Percentiles rank a stretch among this genome's conserved stretches.
These are phyloP conservation scores for Meandrina meandrites DNA, from an alignment of 92 coral and sea anemone genomes.

Conservation along the genomic window DNA sequence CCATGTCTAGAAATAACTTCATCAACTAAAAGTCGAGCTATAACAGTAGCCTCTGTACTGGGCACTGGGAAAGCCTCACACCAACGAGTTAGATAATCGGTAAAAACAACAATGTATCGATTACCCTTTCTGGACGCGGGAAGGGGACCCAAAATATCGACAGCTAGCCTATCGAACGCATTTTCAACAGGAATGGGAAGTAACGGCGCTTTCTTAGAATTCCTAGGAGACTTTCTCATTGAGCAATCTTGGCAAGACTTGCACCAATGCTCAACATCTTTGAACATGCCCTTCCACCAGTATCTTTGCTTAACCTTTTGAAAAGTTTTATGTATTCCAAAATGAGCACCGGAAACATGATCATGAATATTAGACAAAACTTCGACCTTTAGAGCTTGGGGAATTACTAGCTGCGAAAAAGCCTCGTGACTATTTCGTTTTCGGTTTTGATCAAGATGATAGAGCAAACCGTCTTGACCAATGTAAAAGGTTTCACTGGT, in stretches of 20 bases:
- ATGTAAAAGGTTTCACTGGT: conserved; percentile 26
- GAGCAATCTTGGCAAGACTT: conserved; percentile 50
- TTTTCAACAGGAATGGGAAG: no score
- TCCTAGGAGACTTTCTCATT: conserved; percentile 51
- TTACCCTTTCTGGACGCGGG: conserved; percentile 26
- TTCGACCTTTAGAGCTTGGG: conserved; percentile 23
- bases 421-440: no score
- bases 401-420: conserved; percentile 46
- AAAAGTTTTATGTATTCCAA: conserved; percentile 55
- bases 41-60: conserved; percentile 28
- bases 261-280: conserved; percentile 51
- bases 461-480: conserved; percentile 32
- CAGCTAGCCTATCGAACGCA: background rate
- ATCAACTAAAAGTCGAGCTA: conserved; percentile 37
- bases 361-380: conserved; percentile 35
- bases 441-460: conserved; percentile 21
- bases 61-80: no score
- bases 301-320: conserved; percentile 46
- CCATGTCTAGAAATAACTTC: conserved; percentile 54
- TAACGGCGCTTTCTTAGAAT: background rate
- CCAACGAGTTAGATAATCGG: conserved; percentile 66
- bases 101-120: conserved; percentile 38
- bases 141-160: conserved; percentile 43
- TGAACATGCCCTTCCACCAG: conserved; percentile 61
- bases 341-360: no score